These are phyloP conservation scores for Rotaria socialis DNA, from an alignment of 2,888 invertebrate species.

Conservation along the genomic window DNA sequence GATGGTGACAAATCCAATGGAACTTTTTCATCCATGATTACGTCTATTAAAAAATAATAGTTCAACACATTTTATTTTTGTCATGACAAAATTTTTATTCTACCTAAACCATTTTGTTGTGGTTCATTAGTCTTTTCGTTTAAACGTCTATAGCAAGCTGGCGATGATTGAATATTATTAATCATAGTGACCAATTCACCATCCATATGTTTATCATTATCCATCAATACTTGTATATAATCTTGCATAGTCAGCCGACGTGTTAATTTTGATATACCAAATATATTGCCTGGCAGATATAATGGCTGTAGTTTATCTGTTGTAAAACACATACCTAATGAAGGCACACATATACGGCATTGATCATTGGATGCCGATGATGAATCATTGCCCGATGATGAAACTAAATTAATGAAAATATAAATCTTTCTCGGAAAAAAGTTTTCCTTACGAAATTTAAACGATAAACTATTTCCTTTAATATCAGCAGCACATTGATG, in stretches of 20 bases:
- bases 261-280: background rate
- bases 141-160: background rate
- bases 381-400: background rate
- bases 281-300: conserved; percentile 4
- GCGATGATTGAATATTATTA: background rate
- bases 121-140: background rate
- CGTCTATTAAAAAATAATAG: background rate
- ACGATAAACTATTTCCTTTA: conserved; percentile 29
- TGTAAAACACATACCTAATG: conserved; percentile 10
- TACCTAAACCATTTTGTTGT: background rate
- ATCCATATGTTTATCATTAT: conserved; percentile 21
- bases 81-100: background rate
- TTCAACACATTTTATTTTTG: background rate
- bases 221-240: conserved; percentile 11
- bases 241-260: background rate
- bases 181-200: background rate
- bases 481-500: conserved; percentile 19
- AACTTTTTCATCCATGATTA: background rate
- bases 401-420: background rate
- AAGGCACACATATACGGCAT: background rate
- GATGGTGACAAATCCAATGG: background rate
- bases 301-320: conserved; percentile 33
- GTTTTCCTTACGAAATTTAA: background rate
- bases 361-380: background rate
- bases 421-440: no score